Evolutionary conservation across 2,888 invertebrate genomes (phyloP).

Genomic region (Taphrorychus bicolor): DNA sequence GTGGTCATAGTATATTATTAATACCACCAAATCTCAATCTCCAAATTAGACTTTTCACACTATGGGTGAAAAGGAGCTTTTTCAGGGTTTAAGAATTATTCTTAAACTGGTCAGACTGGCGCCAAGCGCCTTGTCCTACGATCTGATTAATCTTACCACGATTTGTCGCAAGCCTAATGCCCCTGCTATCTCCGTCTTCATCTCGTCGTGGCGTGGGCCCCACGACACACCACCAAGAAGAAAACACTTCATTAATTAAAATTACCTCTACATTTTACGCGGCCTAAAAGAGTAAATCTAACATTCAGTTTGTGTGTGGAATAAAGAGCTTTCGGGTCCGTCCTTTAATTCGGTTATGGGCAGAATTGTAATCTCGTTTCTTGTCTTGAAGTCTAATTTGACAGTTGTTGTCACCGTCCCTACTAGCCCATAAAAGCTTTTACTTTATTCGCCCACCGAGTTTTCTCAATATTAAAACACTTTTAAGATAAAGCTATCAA

Average conservation of each 20-base stretch:
- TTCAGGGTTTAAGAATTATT: no score
- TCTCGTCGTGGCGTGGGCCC: constrained; percentile 47
- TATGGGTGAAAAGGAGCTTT: no score
- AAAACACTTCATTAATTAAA: constrained; percentile 22
- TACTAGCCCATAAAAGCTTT: constrained; percentile 12
- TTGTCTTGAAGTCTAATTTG: not conserved
- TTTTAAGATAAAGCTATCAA: constrained; percentile 28
- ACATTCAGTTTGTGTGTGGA: not conserved
- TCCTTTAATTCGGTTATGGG: not conserved
- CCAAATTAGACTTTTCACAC: no score
- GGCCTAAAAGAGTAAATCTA: not conserved
- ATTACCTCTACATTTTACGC: not conserved
- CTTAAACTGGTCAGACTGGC: constrained; percentile 47
- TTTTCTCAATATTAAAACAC: constrained; percentile 26
- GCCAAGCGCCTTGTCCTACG: constrained; percentile 48
- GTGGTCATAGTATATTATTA: no score
- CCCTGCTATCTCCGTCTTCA: constrained; percentile 45
- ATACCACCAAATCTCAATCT: no score
- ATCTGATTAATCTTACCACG: constrained; percentile 49
- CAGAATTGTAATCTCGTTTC: not conserved
- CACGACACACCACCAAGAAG: constrained; percentile 13
- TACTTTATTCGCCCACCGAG: constrained; percentile 13
- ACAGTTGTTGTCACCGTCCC: not conserved
- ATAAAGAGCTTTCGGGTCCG: not conserved
- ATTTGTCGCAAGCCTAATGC: constrained; percentile 51